Evolutionary conservation across 2,113 vertebrate species (phyloP).

Genomic region (Crotophaga sulcirostris): DNA sequence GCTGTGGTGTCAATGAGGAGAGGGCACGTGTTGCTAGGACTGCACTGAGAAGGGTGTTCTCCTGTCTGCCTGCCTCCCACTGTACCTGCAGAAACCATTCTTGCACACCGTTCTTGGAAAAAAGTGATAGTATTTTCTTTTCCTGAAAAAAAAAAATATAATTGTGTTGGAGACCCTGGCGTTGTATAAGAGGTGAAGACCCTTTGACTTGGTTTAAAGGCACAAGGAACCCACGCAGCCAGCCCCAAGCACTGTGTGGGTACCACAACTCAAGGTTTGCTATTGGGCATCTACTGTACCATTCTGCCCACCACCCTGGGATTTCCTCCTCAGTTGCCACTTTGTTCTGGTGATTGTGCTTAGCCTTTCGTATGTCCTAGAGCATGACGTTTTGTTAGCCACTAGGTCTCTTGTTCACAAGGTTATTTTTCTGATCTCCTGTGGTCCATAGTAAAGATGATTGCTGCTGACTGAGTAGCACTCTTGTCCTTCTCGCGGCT

Average conservation of each 20-base stretch:
- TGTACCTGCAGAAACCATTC: slow-evolving; percentile 33
- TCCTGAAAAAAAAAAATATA: not conserved
- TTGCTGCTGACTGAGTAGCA: not conserved
- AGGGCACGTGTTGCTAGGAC: not conserved
- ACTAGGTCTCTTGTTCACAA: slow-evolving; percentile 63
- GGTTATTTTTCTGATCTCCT: slow-evolving; percentile 58
- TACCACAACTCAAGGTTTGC: not conserved
- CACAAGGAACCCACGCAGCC: not conserved
- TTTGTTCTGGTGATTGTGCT: slow-evolving; percentile 72
- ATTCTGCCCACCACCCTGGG: not conserved
- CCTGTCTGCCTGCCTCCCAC: slow-evolving; percentile 29
- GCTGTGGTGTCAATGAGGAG: not conserved
- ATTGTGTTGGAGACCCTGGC: not conserved
- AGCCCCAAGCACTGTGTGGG: not conserved
- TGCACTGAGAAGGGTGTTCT: not conserved
- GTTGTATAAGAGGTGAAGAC: not conserved
- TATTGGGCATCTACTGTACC: not conserved
- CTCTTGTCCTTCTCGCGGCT: slow-evolving; percentile 12
- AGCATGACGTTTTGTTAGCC: slow-evolving; percentile 72
- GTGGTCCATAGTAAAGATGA: slow-evolving; percentile 70
- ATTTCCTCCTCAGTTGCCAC: not conserved
- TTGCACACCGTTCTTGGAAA: slow-evolving; percentile 15
- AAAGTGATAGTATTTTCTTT: not conserved
- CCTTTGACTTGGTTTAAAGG: slow-evolving; percentile 3
- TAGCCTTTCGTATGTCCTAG: slow-evolving; percentile 72